Evolutionary conservation across 1,140 invertebrate species (phyloP).

Genomic region (Zaprionus tsacasi): DNA sequence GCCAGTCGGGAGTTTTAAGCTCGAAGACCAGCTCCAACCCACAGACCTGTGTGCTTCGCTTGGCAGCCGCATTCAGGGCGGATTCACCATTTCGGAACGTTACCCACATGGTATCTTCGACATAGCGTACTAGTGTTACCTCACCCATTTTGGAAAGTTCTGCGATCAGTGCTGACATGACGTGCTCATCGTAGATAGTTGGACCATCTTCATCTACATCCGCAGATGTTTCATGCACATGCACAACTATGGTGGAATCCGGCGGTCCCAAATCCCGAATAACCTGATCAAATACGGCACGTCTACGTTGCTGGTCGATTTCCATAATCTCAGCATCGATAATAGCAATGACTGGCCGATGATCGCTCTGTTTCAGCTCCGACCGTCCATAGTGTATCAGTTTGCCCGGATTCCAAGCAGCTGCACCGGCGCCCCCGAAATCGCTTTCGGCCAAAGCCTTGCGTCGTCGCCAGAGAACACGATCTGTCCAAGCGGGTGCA

Average conservation of each 20-base stretch:
- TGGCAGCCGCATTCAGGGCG: slow-evolving; percentile 90
- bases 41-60: slow-evolving; percentile 86
- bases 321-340: slow-evolving; percentile 94
- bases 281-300: slow-evolving; percentile 91
- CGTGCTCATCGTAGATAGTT: slow-evolving; percentile 85
- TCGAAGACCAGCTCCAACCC: slow-evolving; percentile 89
- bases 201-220: slow-evolving; percentile 84
- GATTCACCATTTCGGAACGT: slow-evolving; percentile 94
- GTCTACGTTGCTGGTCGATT: slow-evolving; percentile 90
- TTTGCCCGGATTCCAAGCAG: slow-evolving; percentile 90
- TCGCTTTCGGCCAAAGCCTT: slow-evolving; percentile 90
- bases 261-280: slow-evolving; percentile 95
- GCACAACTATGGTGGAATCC: slow-evolving; percentile 96
- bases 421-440: slow-evolving; percentile 74
- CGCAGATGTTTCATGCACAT: slow-evolving; percentile 83
- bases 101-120: slow-evolving; percentile 94
- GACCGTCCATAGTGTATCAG: slow-evolving; percentile 94
- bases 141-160: slow-evolving; percentile 85
- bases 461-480: slow-evolving; percentile 95
- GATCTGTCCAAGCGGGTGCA: slow-evolving; percentile 98
- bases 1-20: slow-evolving; percentile 94
- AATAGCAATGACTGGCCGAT: slow-evolving; percentile 95
- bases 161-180: slow-evolving; percentile 78
- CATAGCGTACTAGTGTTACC: slow-evolving; percentile 95
- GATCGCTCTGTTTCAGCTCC: slow-evolving; percentile 99